Evolutionary conservation across 2,113 vertebrate species (phyloP).

Genomic region (Sterna hirundo): DNA sequence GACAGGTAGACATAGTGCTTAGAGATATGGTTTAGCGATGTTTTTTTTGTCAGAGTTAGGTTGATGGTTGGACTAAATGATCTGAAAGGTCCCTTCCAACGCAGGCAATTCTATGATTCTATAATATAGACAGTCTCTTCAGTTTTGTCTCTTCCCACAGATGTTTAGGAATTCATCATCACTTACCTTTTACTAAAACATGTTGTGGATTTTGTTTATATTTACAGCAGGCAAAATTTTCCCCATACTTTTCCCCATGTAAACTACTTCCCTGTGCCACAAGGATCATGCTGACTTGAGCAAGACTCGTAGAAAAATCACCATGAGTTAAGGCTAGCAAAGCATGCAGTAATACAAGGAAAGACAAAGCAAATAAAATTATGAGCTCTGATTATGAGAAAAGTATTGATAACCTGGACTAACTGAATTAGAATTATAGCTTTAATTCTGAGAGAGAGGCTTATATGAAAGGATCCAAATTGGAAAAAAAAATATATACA

Average conservation of each 20-base stretch:
- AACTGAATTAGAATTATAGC: neutral
- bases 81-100: no score
- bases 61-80: no score
- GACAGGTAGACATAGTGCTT: no score
- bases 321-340: neutral
- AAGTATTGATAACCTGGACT: neutral
- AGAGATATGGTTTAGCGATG: no score
- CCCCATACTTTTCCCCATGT: neutral
- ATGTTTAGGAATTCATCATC: neutral
- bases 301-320: neutral
- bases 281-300: neutral
- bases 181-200: neutral
- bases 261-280: neutral
- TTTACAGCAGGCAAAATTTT: neutral
- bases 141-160: neutral
- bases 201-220: neutral
- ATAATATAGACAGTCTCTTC: neutral
- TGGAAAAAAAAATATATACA: neutral
- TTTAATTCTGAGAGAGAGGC: neutral
- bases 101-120: no score
- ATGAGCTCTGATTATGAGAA: neutral
- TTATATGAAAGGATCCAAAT: neutral
- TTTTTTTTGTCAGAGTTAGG: no score
- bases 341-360: neutral
- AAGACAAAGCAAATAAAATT: neutral